These are phyloP conservation scores for Ranitomeya imitator DNA, from an alignment of 2,113 vertebrate species.

Conservation along the genomic window DNA sequence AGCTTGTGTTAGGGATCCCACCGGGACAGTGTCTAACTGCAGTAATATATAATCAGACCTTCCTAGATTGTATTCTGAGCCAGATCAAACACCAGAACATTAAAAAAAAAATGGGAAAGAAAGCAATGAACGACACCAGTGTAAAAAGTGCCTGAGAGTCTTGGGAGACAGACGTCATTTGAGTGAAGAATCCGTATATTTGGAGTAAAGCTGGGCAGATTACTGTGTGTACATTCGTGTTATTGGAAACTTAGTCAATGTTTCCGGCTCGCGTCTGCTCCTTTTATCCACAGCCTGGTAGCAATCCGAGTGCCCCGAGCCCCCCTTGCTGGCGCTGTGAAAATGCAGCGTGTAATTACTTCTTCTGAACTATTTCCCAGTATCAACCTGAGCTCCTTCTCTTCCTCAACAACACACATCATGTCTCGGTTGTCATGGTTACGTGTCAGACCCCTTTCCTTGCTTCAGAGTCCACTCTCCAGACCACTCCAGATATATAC, in stretches of 20 bases:
- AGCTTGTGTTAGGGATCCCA: background rate
- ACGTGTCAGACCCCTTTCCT: slow-evolving; percentile 52
- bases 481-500: slow-evolving; percentile 6
- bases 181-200: slow-evolving; percentile 8
- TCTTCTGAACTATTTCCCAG: slow-evolving; percentile 50
- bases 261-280: background rate
- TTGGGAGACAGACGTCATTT: background rate
- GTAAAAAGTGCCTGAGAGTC: background rate
- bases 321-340: slow-evolving; percentile 53
- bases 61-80: background rate
- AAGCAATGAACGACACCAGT: background rate
- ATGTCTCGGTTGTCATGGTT: slow-evolving; percentile 72
- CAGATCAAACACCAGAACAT: background rate
- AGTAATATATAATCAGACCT: background rate
- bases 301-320: slow-evolving; percentile 2
- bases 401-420: slow-evolving; percentile 66
- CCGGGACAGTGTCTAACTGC: background rate
- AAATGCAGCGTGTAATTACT: slow-evolving; percentile 58
- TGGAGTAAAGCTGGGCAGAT: slow-evolving; percentile 2
- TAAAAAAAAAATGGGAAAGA: background rate
- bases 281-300: slow-evolving; percentile 34
- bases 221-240: slow-evolving; percentile 7
- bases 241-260: background rate
- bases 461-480: background rate
- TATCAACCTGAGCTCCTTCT: slow-evolving; percentile 64